These are phyloP conservation scores for Blennius ocellaris DNA, from an alignment of 2,113 vertebrate species.

Conservation along the genomic window DNA sequence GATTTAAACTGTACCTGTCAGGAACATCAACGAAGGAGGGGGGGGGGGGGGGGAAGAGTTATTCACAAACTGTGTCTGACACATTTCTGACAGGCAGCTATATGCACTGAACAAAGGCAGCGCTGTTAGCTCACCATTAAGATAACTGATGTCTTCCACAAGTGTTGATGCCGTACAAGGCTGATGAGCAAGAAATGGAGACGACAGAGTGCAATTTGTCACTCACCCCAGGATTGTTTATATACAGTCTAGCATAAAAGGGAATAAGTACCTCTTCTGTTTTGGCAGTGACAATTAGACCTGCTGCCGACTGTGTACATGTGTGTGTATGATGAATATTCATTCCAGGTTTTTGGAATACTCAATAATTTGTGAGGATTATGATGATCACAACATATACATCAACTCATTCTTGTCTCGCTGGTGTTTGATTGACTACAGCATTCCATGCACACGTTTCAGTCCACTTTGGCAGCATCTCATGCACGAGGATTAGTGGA, in stretches of 20 bases:
- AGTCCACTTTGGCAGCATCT: not conserved
- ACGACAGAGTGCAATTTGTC: constrained; percentile 62
- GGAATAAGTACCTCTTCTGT: constrained; percentile 50
- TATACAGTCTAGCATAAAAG: constrained; percentile 44
- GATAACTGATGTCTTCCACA: constrained; percentile 47
- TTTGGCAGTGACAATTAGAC: constrained; percentile 63
- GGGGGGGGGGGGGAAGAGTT: constrained; percentile 11
- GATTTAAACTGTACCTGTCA: constrained; percentile 8
- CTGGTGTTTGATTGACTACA: not conserved
- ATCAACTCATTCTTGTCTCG: constrained; percentile 2
- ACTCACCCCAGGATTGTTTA: constrained; percentile 52
- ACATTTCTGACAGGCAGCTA: constrained; percentile 43
- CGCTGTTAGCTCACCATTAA: constrained; percentile 18
- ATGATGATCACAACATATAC: constrained; percentile 26
- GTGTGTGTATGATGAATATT: no score
- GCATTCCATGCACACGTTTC: not conserved
- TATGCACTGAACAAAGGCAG: constrained; percentile 14
- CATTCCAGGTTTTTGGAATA: constrained; percentile 15
- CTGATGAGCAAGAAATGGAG: constrained; percentile 62
- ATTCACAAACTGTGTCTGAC: constrained; percentile 47
- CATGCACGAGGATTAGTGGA: constrained; percentile 10
- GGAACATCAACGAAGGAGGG: constrained; percentile 4
- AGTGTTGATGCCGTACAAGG: constrained; percentile 19
- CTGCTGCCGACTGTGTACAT: constrained; percentile 4
- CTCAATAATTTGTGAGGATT: constrained; percentile 31